Evolutionary conservation across 2,797 vertebrate genomes (phyloP), one percentile per base, ranked within the genome.

Genomic region (Periophthalmus magnuspinnatus): DNA sequence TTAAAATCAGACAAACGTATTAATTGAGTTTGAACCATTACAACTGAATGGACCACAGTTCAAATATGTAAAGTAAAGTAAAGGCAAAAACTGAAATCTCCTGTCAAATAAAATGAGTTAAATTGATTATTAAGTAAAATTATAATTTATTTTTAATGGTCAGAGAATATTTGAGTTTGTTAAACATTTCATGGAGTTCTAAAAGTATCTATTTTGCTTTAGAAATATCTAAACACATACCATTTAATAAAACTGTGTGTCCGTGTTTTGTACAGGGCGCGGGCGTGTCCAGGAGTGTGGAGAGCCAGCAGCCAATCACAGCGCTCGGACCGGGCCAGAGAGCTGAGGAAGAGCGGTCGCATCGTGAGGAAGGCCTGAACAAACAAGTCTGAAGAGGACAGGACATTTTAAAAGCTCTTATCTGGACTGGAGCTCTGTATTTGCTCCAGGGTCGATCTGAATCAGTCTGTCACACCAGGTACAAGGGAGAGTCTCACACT

Each of bases 291-390:
- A 36, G 85, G 83, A 17, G 65, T 89, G 0, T 91, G 90, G 68
- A 83, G 88, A 41, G 77, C 89, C 34, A 91, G 88, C 80, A 85
- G 88, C 67, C 91, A 86, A 74, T 79, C 92, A 0, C 62, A 80
- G 50, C 88, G 91, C 72, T 76, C 81, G 11, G 88, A 90, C 65
- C 70, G 77, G 77, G 78, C 91, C 45, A 78, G 90, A 48, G 94
- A 95, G 80, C 93, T 90, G 88, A 91, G 94, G 86, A 97, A 96
- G 84, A 84, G 91, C 0, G 89, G 94, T 0, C 91, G 95, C 56
- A 96, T 96, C 32, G 89, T 97, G 62, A 92, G 96, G 47, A 97
- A 97, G 83, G 95, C 93, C 0, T 97, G 7, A 84, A 0, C 55
- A 34, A 69, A 24, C 47, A 8, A 32, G 21, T 13, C 14, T 24